Base-by-base conservation (phyloP, 2,113 vertebrate species). In the Tetrax tetrax region DNA sequence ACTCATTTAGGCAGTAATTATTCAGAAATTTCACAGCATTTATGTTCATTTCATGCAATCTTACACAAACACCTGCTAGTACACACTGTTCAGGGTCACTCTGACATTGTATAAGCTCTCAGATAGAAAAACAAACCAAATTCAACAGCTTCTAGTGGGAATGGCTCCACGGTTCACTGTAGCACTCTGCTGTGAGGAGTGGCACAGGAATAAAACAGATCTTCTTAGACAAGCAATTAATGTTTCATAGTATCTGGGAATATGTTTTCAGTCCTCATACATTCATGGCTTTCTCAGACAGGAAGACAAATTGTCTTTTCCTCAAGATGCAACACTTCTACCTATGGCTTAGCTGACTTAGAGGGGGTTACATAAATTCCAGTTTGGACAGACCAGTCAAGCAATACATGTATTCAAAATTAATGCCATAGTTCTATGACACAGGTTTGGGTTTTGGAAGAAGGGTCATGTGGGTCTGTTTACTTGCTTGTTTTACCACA, bases 11-110 rank as follows among this genome's bases (percentile, higher is more conserved):
- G 74, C 71, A 83, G 64, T 81, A 96, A 95, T 97, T 96, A 97
- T 96, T 91, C 63, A 72, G 71, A 97, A 93, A 88, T 90, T 92
- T 97, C 82, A 75, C 41, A 94, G 64, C 37, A 83, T 95, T 97
- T 97, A 71, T 92, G 88, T 96, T 95, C 81, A 94, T 96, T 97
- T 96, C 82, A 85, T 91, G 75, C 48, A 91, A 90, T 93, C 83
- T 85, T 84, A 86, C 78, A 78, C 51, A 94, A 96, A 94, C 71
- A 93, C 87, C 95, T 95, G 78, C 89, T 92, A 75, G 68, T 45
- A 92, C 54, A 91, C 27, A n/a, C 48, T 93, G 61, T 86, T 96
- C 86, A 88, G 81, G 83, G 90, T 97, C 93, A 96, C 64, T 59
- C 74, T 94, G 96, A 96, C 86, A 92, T 92, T 92, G 82, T 83